These are phyloP conservation scores for Physella acuta DNA, from an alignment of 1,140 invertebrate species.

Conservation along the genomic window DNA sequence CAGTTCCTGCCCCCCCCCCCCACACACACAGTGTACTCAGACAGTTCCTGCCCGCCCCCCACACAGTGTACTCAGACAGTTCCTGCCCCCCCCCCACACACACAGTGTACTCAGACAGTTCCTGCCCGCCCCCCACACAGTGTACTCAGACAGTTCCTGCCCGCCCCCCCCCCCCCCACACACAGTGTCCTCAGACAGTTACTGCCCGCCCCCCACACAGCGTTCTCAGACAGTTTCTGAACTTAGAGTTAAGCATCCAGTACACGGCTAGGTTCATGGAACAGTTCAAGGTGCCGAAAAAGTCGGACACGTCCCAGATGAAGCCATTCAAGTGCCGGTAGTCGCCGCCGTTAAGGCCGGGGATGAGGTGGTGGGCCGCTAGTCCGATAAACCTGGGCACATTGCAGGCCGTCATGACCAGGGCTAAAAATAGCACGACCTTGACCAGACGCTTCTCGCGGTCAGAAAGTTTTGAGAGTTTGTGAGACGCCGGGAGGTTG, in stretches of 20 bases:
- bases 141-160: neutral
- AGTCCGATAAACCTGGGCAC: neutral
- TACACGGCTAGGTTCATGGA: slow-evolving; percentile 1
- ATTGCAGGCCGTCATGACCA: neutral
- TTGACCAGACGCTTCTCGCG: neutral
- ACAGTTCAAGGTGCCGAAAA: neutral
- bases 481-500: neutral
- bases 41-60: no score
- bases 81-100: no score
- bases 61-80: no score
- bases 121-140: neutral
- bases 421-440: neutral
- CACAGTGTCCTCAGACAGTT: no score
- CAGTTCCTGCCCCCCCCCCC: no score
- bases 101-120: neutral
- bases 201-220: no score
- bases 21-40: no score
- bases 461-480: neutral
- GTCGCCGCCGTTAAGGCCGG: neutral
- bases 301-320: neutral
- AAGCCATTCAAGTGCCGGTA: neutral
- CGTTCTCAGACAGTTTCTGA: neutral
- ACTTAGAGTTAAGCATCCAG: slow-evolving; percentile 1
- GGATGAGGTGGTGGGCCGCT: neutral
- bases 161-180: no score